Evolutionary conservation across 2,888 invertebrate genomes (phyloP).

Genomic region (Marasmarcha lunaedactyla): DNA sequence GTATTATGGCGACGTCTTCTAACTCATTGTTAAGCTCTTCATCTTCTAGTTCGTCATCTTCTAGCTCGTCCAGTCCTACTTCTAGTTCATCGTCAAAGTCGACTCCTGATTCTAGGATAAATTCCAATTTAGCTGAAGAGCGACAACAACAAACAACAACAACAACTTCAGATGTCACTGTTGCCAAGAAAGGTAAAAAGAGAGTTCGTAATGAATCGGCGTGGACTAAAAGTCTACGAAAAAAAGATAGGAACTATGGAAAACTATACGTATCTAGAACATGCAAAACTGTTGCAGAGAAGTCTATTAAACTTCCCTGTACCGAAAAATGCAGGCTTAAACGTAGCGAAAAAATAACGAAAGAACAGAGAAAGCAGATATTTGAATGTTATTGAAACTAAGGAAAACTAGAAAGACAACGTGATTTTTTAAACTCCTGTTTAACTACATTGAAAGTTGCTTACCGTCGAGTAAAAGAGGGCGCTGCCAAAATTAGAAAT

Average conservation of each 20-base stretch:
- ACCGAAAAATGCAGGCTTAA: slow-evolving; percentile 4
- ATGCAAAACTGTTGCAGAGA: slow-evolving; percentile 3
- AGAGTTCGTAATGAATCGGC: slow-evolving; percentile 11
- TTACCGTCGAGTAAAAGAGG: slow-evolving; percentile 5
- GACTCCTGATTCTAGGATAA: too few relatives aligned
- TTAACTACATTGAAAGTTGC: slow-evolving; percentile 5
- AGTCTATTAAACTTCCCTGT: slow-evolving; percentile 7
- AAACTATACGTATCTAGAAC: slow-evolving; percentile 9
- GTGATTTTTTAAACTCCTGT: slow-evolving; percentile 9
- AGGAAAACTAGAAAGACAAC: slow-evolving; percentile 7
- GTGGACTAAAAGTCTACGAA: slow-evolving; percentile 10
- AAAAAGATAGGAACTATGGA: slow-evolving; percentile 3
- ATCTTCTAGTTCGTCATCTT: too few relatives aligned
- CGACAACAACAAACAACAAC: too few relatives aligned
- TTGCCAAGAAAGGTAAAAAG: slow-evolving; percentile 9
- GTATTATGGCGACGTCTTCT: too few relatives aligned
- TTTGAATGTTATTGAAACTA: slow-evolving; percentile 10
- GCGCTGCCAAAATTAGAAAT: slow-evolving; percentile 2
- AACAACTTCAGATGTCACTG: slow-evolving; percentile 4
- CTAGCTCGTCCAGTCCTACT: too few relatives aligned
- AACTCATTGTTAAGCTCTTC: too few relatives aligned
- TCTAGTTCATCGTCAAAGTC: too few relatives aligned
- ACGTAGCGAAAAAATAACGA: slow-evolving; percentile 4
- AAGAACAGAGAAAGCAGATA: slow-evolving; percentile 8
- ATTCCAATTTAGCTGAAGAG: too few relatives aligned